phyloP scores from a whole-genome alignment of 2,797 vertebrate species.

The Sebastes oblongus region DNA sequence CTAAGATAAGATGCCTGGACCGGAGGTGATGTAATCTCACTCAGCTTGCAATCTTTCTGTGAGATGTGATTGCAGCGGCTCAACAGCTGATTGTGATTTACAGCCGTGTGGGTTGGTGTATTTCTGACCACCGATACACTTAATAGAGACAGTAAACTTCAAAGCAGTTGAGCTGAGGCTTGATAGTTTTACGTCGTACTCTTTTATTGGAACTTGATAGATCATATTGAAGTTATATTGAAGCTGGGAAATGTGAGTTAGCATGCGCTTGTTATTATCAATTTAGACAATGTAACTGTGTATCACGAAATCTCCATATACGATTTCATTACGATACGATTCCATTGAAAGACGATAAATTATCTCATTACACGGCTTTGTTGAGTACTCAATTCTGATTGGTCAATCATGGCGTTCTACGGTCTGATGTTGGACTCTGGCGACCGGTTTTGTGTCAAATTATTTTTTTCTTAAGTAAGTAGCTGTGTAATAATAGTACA shows the following conservation, averaged over 20 bases:
- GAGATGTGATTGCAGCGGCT: slow-evolving; percentile 70
- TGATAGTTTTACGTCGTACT: slow-evolving; percentile 7
- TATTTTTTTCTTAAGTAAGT: too few species aligned
- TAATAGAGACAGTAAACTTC: slow-evolving; percentile 34
- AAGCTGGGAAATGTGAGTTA: background rate
- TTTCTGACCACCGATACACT: slow-evolving; percentile 48
- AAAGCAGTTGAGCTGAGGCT: slow-evolving; percentile 27
- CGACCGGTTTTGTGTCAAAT: too few species aligned
- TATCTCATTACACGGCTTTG: too few species aligned
- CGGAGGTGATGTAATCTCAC: slow-evolving; percentile 76
- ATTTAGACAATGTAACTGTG: background rate
- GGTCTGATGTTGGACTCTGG: too few species aligned
- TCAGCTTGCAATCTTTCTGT: slow-evolving; percentile 60
- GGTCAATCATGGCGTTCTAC: too few species aligned
- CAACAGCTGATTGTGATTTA: slow-evolving; percentile 73
- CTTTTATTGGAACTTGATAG: slow-evolving; percentile 17
- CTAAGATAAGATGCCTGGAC: slow-evolving; percentile 69
- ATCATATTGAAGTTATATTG: background rate
- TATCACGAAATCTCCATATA: background rate
- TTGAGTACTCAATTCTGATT: too few species aligned
- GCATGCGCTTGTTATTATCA: background rate
- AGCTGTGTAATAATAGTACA: too few species aligned
- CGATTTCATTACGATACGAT: background rate
- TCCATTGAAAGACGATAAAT: background rate
- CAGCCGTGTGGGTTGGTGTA: slow-evolving; percentile 43